Evolutionary conservation across 2,888 invertebrate species (phyloP).

Genomic region (Leptinotarsa tumamoca): DNA sequence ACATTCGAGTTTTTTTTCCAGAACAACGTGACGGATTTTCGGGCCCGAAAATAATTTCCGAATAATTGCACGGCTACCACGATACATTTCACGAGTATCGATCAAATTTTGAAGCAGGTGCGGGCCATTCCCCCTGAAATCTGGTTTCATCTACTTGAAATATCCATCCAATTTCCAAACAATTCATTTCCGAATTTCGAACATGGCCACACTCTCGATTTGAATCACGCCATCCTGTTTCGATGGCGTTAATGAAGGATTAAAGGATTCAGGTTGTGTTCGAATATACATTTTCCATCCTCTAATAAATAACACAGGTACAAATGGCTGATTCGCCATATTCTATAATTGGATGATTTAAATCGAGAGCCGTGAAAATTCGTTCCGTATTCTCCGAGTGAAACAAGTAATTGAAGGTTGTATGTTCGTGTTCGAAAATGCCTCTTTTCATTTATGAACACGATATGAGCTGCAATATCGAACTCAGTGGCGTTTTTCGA

Average conservation of each 20-base stretch:
- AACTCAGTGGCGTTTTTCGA: no score
- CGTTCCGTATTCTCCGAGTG: neutral
- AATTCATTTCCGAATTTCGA: constrained; percentile 17
- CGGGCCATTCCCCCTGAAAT: neutral
- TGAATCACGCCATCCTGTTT: constrained; percentile 5
- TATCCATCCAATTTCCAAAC: constrained; percentile 17
- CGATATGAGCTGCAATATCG: neutral
- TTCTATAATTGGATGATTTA: constrained; percentile 8
- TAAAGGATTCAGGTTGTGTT: constrained; percentile 16
- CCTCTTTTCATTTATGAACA: constrained; percentile 6
- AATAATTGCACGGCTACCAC: neutral
- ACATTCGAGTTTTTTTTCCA: neutral
- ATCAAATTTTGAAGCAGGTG: constrained; percentile 13
- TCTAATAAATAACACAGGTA: constrained; percentile 9
- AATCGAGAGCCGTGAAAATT: neutral
- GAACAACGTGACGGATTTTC: neutral
- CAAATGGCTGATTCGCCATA: neutral
- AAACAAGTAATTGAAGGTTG: constrained; percentile 4
- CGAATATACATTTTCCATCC: constrained; percentile 14
- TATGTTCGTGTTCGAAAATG: constrained; percentile 10
- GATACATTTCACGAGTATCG: neutral
- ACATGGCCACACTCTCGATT: constrained; percentile 5
- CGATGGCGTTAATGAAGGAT: constrained; percentile 17
- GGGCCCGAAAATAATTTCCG: neutral
- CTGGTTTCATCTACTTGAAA: constrained; percentile 17